phyloP scores from a whole-genome alignment of 2,113 vertebrate genomes.

The cat (Felis catus) region DNA sequence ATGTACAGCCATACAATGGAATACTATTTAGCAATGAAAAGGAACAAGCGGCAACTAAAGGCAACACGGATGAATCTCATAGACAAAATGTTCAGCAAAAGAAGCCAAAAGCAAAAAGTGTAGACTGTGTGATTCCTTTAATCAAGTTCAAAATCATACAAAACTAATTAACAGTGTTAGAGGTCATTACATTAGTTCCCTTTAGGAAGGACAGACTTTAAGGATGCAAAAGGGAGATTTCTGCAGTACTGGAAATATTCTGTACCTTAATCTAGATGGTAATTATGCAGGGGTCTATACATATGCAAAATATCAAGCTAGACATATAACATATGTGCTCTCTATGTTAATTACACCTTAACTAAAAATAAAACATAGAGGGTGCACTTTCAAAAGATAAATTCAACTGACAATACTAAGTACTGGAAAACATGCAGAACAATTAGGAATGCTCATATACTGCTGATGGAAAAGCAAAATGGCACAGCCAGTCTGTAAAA shows the following conservation, averaged over 20 bases:
- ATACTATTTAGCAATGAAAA: not conserved
- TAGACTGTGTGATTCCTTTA: not conserved
- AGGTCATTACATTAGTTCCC: not conserved
- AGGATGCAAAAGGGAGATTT: not conserved
- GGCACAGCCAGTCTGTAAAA: not conserved
- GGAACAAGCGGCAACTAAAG: not conserved
- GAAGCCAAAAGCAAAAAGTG: not conserved
- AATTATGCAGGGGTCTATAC: not conserved
- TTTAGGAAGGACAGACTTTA: not conserved
- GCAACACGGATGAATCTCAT: not conserved
- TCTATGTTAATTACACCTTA: not conserved
- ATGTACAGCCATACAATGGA: not conserved
- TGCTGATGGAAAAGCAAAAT: not conserved
- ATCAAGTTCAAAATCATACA: not conserved
- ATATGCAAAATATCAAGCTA: not conserved
- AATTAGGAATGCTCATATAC: not conserved
- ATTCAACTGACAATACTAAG: not conserved
- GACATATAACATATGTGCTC: not conserved
- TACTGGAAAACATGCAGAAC: not conserved
- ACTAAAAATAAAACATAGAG: constrained; percentile 23
- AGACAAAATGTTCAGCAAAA: not conserved
- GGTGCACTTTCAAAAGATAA: constrained; percentile 27
- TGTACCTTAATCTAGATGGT: not conserved
- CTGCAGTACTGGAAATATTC: not conserved
- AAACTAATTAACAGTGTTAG: not conserved